Conservation (phyloP, 2,113 vertebrate species). For the Piaya cayana region DNA sequence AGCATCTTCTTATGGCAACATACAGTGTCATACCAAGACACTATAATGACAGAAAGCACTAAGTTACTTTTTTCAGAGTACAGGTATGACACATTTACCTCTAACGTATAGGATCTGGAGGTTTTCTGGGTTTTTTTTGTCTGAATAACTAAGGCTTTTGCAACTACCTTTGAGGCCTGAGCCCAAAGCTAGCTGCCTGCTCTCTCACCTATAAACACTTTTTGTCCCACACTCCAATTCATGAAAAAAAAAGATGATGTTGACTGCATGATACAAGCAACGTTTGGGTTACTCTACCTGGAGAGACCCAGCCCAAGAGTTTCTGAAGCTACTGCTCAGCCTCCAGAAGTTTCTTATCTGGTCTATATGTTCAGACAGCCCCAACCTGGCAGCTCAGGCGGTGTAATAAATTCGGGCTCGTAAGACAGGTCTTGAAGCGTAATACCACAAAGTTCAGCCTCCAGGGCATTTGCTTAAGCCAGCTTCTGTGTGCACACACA, state of each 20-base stretch:
- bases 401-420: background rate
- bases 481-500: background rate
- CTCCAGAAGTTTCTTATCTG: slow-evolving; percentile 28
- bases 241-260: background rate
- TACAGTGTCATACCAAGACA: background rate
- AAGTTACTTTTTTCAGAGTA: background rate
- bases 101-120: accelerated
- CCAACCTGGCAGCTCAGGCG: background rate
- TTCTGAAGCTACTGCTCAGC: background rate
- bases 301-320: background rate
- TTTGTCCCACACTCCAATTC: background rate
- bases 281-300: background rate
- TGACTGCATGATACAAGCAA: accelerated
- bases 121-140: background rate
- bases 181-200: background rate
- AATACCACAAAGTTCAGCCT: background rate
- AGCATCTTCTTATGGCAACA: background rate
- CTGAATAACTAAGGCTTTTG: background rate
- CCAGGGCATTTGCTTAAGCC: background rate
- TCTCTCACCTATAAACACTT: accelerated
- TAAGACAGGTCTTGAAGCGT: background rate
- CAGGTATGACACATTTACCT: background rate
- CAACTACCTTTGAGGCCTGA: background rate
- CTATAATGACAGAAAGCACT: background rate
- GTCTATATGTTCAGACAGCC: background rate